Evolutionary conservation across 2,113 vertebrate genomes (phyloP), one percentile per base, ranked within the genome.

Genomic region (Neotoma lepida): DNA sequence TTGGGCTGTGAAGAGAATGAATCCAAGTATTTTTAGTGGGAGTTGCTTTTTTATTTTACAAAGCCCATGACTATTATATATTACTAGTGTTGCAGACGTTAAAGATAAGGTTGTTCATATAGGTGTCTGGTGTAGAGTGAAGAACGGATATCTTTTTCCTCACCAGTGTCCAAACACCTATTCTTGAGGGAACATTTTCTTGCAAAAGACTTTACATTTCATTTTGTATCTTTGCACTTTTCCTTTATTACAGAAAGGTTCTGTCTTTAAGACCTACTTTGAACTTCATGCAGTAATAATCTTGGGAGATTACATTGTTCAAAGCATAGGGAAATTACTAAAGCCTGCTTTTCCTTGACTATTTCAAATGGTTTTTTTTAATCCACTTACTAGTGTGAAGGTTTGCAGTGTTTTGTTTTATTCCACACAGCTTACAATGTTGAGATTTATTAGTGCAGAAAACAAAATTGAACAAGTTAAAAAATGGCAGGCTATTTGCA

Each of bases 251-350:
- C 74, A 95, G 73, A 91, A 44, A 94, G 41, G 46, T 95, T 95
- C 89, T 95, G 82, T 98, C 90, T 97, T 97, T 96, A 94, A 95
- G 96, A 51, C 68, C 44, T 93, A 87, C 49, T 96, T 97, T 97
- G 90, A 88, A 96, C 96, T 97, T 97, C 92, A 97, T 98, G 97
- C 96, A 97, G 94, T 86, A 61, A 94, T 89, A 97, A 61, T 94
- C 24, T 91, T 96, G 82, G 89, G 92, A 90, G 78, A 94, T 92
- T 95, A 94, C 95, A 94, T 95, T 84, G 41, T 92, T 97, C 86
- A 95, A 94, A 89, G 96, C 96, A 97, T 97, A 97, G 93, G 95
- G 89, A 7, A 87, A 68, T 49, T 97, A 97, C 91, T 89, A 88
- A 95, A 97, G 97, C 66, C 86, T 86, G 89, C 88, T 80, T 94